A percentile compares a stretch with the other conserved stretches of the same genome.
Conservation (phyloP, 2,113 vertebrate species). For the Salvelinus fontinalis region DNA sequence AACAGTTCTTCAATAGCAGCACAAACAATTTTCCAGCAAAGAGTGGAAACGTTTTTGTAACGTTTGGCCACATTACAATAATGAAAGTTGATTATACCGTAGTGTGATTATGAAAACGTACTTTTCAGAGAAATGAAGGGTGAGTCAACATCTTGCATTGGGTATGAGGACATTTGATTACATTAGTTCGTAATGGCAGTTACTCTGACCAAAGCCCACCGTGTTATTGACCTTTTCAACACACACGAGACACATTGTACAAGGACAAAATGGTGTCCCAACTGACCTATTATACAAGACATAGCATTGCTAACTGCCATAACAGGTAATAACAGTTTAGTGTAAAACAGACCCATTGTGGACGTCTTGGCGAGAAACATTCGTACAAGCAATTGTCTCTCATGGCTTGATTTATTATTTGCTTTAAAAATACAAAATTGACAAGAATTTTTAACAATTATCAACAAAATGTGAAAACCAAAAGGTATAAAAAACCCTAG, state of each 20-base stretch:
- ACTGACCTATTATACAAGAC: not conserved
- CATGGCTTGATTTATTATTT: not conserved
- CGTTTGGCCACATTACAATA: not conserved
- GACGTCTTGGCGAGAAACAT: too few relatives aligned
- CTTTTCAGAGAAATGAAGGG: not conserved
- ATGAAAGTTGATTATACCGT: not conserved
- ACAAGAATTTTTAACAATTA: too few relatives aligned
- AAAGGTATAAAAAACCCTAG: too few relatives aligned
- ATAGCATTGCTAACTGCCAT: not conserved
- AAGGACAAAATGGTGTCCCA: not conserved
- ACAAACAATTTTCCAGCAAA: not conserved
- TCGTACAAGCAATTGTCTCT: not conserved
- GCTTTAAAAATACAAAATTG: too few relatives aligned
- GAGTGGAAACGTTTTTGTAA: not conserved
- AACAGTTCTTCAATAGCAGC: constrained; percentile 12
- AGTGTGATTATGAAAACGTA: not conserved
- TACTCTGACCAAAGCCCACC: not conserved
- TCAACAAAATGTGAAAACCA: too few relatives aligned
- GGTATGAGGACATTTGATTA: too few relatives aligned
- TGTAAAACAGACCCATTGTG: too few relatives aligned
- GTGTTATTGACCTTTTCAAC: not conserved
- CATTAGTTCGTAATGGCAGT: too few relatives aligned
- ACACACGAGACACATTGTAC: not conserved
- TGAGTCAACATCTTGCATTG: not conserved
- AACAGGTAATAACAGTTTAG: not conserved